Percentiles rank a stretch among this genome's conserved stretches.
These are phyloP conservation scores for Drosophila villosipedis DNA, from an alignment of 2,888 invertebrate species.

Conservation along the genomic window DNA sequence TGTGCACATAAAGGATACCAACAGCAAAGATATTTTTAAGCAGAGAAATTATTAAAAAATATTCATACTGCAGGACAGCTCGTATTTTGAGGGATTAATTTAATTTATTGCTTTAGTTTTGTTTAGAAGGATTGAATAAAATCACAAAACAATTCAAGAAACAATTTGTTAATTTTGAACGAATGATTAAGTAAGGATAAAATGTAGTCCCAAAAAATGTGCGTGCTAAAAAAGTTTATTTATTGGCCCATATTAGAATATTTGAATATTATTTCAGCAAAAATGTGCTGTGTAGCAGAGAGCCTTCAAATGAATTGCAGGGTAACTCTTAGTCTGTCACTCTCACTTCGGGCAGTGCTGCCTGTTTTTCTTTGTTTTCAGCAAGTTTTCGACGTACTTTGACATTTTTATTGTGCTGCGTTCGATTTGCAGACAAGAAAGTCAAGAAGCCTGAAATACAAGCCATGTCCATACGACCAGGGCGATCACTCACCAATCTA, in stretches of 20 bases:
- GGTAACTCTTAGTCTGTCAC: slow-evolving; percentile 1
- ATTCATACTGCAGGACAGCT: background rate
- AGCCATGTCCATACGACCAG: slow-evolving; percentile 37
- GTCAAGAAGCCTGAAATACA: slow-evolving; percentile 63
- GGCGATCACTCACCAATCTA: slow-evolving; percentile 62
- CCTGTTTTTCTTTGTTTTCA: slow-evolving; percentile 2
- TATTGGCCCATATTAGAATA: background rate
- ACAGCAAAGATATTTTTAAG: background rate
- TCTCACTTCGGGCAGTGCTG: background rate
- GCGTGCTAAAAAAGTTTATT: no score
- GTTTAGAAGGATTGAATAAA: background rate
- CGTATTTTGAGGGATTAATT: background rate
- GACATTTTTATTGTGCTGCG: slow-evolving; percentile 65
- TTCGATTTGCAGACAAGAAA: slow-evolving; percentile 53
- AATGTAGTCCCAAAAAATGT: no score
- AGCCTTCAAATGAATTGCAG: background rate
- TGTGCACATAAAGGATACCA: background rate
- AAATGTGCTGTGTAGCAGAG: background rate
- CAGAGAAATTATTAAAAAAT: no score
- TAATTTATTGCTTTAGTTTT: background rate
- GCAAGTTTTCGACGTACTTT: slow-evolving; percentile 30
- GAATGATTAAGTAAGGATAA: background rate
- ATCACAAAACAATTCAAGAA: background rate
- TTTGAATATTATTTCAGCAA: background rate
- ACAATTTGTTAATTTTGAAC: background rate